phyloP scores from a whole-genome alignment of 1,140 invertebrate genomes.

The Lordiphosa collinella region DNA sequence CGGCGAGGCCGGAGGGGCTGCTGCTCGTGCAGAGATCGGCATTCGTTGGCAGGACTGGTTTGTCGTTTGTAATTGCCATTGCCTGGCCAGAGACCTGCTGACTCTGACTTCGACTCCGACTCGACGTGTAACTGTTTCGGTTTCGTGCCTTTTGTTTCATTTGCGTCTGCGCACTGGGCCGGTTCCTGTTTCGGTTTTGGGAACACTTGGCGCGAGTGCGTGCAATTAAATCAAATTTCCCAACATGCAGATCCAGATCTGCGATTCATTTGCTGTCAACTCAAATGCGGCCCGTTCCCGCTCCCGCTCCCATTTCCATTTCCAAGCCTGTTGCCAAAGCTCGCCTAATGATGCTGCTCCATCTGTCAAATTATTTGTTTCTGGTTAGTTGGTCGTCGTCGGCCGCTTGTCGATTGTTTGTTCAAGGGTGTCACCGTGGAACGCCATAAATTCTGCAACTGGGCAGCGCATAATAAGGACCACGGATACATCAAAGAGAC shows the following conservation, averaged over 20 bases:
- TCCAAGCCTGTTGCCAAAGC: background rate
- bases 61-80: slow-evolving; percentile 11
- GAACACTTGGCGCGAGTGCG: background rate
- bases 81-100: no score
- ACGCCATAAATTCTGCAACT: slow-evolving; percentile 51
- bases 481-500: slow-evolving; percentile 58
- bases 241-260: background rate
- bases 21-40: slow-evolving; percentile 7
- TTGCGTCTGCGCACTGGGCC: background rate
- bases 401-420: slow-evolving; percentile 29
- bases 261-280: background rate
- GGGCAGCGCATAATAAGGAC: slow-evolving; percentile 21
- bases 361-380: slow-evolving; percentile 29
- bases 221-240: no score
- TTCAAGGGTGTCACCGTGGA: slow-evolving; percentile 37
- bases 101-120: no score
- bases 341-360: slow-evolving; percentile 22
- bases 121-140: no score
- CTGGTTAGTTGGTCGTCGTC: slow-evolving; percentile 12
- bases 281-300: background rate
- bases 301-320: background rate
- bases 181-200: slow-evolving; percentile 1
- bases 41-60: slow-evolving; percentile 30
- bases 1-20: background rate
- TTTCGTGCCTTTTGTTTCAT: background rate